Evolutionary conservation across 2,888 invertebrate genomes (phyloP), one percentile per base, ranked within the genome.

Genomic region (Himalopsyche tibetana): DNA sequence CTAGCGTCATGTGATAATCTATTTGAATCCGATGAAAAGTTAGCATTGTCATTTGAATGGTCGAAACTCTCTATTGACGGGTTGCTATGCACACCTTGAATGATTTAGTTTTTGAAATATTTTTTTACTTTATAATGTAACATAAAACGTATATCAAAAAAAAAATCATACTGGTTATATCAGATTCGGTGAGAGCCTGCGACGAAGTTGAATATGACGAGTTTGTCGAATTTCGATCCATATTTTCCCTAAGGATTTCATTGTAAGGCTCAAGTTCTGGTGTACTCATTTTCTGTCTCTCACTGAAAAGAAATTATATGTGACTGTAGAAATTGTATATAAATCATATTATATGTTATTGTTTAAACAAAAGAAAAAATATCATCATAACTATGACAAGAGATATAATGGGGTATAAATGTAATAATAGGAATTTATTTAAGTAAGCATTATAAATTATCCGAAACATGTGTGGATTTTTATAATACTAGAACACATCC

Each of bases 141-240:
- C 63, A 19, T 2, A n/a, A 19, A 19, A 9, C 2, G 8, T 63
- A 9, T 28, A 6, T 17, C n/a, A 56, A 56, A 63, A 63, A 63
- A n/a, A 63, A 63, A 19, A 28, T 19, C 63, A 63, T 63, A 63
- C 63, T 63, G 4, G 19, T 4, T 63, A 63, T 63, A 19, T 63
- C 63, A 9, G 63, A 63, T 63, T 63, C 63, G 3, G 63, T 63
- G 63, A 63, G 63, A 19, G 63, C 5, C 28, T 63, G 63, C 28
- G 63, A 63, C 11, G 8, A 63, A 63, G 63, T 63, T 19, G 63
- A 63, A 19, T 63, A 19, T 5, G 63, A 63, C 0, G 63, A 63
- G 19, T 63, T 63, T n/a, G 63, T 63, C 11, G 63, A 63, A 28
- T 63, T 63, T 19, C 63, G 63, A 63, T 63, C 63, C 19, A 28